These are phyloP conservation scores for Mobula hypostoma DNA, from an alignment of 2,113 vertebrate species.

Conservation along the genomic window DNA sequence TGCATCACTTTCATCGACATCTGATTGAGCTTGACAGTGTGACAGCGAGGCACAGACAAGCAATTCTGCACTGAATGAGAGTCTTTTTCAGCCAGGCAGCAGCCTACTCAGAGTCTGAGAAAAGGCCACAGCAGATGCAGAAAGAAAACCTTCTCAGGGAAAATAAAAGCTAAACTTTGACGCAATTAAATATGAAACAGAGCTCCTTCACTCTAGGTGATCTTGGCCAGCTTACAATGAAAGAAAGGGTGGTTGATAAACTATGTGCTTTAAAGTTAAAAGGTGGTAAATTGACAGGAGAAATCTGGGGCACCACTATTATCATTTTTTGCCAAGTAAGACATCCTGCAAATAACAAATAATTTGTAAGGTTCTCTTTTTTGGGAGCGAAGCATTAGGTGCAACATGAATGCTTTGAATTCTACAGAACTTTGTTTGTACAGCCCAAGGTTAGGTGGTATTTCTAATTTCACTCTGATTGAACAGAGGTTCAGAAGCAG, in stretches of 20 bases:
- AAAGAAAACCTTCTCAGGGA: constrained; percentile 53
- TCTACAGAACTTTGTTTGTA: neutral
- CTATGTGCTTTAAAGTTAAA: constrained; percentile 21
- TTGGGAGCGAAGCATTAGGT: neutral
- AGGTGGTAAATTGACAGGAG: neutral
- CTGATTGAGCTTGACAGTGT: constrained; percentile 99
- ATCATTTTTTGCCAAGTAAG: neutral
- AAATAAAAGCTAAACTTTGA: constrained; percentile 32
- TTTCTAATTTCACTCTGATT: neutral
- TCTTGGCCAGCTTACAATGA: constrained; percentile 14
- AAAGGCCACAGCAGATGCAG: constrained; percentile 73
- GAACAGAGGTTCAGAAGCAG: neutral
- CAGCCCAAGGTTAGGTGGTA: neutral
- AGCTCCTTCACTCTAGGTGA: constrained; percentile 35
- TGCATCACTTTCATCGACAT: constrained; percentile 78
- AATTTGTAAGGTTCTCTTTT: neutral
- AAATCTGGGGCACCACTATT: neutral
- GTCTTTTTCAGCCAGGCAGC: constrained; percentile 83
- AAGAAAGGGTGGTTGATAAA: constrained; percentile 31
- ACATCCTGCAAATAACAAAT: neutral
- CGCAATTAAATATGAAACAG: constrained; percentile 36
- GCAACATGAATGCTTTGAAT: neutral
- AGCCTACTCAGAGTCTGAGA: constrained; percentile 65
- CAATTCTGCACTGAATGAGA: constrained; percentile 86
- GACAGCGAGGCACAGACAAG: constrained; percentile 87